Evolutionary conservation across 1,140 invertebrate genomes (phyloP).

Genomic region (Apis florea): DNA sequence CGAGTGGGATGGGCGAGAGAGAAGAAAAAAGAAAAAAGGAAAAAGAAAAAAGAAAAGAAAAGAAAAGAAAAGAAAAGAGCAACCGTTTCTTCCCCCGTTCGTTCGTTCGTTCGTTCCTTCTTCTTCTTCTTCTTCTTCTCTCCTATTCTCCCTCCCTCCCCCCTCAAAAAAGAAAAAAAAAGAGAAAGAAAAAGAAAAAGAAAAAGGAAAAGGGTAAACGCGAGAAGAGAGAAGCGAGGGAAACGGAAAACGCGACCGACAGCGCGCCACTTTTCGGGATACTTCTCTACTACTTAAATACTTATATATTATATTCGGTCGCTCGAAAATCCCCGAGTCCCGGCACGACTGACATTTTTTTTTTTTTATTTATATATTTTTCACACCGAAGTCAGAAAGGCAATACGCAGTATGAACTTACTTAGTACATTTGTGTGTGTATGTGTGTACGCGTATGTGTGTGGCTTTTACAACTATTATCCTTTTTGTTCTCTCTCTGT

Average conservation of each 20-base stretch:
- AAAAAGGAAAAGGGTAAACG: no score
- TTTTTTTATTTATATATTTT: conserved; percentile 77
- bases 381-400: conserved; percentile 81
- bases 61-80: not conserved
- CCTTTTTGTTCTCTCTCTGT: conserved; percentile 48
- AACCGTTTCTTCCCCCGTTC: not conserved
- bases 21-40: not conserved
- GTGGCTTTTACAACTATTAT: conserved; percentile 73
- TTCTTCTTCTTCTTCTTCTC: no score
- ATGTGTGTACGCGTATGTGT: conserved; percentile 72
- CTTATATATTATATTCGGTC: conserved; percentile 51
- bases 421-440: conserved; percentile 75
- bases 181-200: not conserved
- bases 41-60: not conserved
- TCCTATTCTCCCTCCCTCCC: not conserved
- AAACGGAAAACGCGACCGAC: conserved; percentile 36
- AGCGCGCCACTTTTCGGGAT: conserved; percentile 38
- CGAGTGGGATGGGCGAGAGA: not conserved
- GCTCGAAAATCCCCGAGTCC: conserved; percentile 65
- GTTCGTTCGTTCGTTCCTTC: no score
- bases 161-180: not conserved
- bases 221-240: not conserved
- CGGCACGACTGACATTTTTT: conserved; percentile 72
- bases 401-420: conserved; percentile 81
- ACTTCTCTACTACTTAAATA: conserved; percentile 26